Evolutionary conservation across 2,797 vertebrate species (phyloP).

Genomic region (Ctenopoma multispine): DNA sequence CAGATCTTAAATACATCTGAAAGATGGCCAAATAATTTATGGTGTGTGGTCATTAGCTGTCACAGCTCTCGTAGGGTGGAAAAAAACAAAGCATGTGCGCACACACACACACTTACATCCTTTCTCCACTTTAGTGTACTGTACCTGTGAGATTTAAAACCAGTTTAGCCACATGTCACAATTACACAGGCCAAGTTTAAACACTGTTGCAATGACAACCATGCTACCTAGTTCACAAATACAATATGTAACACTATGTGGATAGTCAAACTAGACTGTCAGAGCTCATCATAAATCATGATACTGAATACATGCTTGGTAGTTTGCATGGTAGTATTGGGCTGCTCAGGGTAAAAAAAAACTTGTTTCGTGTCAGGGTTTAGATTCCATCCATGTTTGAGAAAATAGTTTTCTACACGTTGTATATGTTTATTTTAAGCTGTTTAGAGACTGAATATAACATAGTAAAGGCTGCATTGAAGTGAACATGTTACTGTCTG

Average conservation of each 20-base stretch:
- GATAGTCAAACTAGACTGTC: not conserved
- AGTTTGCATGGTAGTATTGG: conserved; percentile 10
- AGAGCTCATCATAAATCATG: not conserved
- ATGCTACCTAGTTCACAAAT: not conserved
- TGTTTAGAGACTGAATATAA: not conserved
- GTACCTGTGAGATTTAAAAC: conserved; percentile 49
- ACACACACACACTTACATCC: not conserved
- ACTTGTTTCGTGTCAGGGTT: conserved; percentile 3
- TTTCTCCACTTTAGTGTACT: not conserved
- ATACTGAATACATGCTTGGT: not conserved
- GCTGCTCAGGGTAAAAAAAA: conserved; percentile 4
- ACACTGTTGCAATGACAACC: conserved; percentile 59
- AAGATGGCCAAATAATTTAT: not conserved
- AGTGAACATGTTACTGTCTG: not conserved
- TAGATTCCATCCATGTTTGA: not conserved
- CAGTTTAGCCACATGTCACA: conserved; percentile 48
- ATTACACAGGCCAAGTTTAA: conserved; percentile 21
- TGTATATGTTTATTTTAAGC: not conserved
- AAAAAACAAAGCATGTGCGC: not conserved
- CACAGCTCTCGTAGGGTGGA: not conserved
- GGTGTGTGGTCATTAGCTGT: conserved; percentile 1
- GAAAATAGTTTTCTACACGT: not conserved
- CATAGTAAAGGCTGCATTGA: not conserved
- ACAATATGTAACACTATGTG: conserved; percentile 1
- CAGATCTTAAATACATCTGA: not conserved